phyloP scores from a whole-genome alignment of 2,113 vertebrate genomes.

The Chinchilla lanigera region DNA sequence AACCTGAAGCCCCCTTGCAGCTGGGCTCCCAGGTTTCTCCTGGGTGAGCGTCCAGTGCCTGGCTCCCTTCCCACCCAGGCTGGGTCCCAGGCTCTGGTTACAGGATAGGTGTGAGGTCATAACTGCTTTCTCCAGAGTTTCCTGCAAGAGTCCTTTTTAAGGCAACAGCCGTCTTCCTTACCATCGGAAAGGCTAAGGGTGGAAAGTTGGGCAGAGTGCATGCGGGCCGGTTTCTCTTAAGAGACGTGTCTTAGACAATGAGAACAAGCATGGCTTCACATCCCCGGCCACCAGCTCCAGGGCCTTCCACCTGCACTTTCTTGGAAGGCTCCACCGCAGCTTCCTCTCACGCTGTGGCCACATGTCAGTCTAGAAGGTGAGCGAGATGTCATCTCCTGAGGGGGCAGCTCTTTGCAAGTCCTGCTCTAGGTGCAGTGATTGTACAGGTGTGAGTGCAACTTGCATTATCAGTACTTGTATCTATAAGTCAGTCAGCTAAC shows the following conservation, averaged over 20 bases:
- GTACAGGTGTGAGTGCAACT: neutral
- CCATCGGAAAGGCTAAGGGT: constrained; percentile 83
- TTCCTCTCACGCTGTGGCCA: neutral
- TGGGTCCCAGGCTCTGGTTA: constrained; percentile 89
- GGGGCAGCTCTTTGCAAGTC: neutral
- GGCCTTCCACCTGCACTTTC: constrained; percentile 91
- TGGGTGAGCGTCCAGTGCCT: constrained; percentile 91
- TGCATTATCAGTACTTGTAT: neutral
- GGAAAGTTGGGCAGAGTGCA: constrained; percentile 82
- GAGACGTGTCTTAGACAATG: constrained; percentile 66
- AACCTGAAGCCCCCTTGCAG: constrained; percentile 87
- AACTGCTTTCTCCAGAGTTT: constrained; percentile 77
- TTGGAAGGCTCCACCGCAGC: constrained; percentile 90
- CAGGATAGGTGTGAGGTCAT: constrained; percentile 71
- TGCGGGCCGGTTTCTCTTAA: constrained; percentile 83
- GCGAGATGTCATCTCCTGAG: too few species aligned
- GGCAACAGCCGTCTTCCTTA: constrained; percentile 87
- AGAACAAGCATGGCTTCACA: constrained; percentile 53
- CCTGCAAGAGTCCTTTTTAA: constrained; percentile 92
- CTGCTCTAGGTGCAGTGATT: neutral
- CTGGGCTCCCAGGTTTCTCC: constrained; percentile 88
- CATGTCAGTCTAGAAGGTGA: neutral
- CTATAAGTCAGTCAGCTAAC: too few species aligned
- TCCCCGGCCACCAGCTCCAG: constrained; percentile 89
- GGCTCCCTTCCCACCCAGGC: constrained; percentile 72